These are phyloP conservation scores for Euura saliciscinereae DNA, from an alignment of 1,140 invertebrate genomes.

Conservation along the genomic window DNA sequence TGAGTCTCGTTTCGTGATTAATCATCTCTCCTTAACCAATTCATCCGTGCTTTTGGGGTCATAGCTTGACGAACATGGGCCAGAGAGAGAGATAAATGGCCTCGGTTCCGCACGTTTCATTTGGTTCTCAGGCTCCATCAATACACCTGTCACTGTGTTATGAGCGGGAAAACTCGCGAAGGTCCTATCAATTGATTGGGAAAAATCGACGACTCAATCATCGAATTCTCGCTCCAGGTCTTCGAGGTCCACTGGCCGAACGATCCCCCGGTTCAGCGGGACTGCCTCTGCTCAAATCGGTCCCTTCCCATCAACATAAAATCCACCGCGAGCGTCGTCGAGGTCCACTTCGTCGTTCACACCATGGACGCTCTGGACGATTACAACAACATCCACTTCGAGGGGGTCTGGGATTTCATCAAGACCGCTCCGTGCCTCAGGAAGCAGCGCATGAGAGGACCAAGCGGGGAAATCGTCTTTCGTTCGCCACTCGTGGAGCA, in stretches of 20 bases:
- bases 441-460: slow-evolving; percentile 71
- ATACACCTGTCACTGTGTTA: too few relatives aligned
- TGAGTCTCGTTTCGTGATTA: too few relatives aligned
- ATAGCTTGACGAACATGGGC: too few relatives aligned
- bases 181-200: not conserved
- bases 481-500: slow-evolving; percentile 62
- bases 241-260: slow-evolving; percentile 78
- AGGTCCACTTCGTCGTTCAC: slow-evolving; percentile 80
- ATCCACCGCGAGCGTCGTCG: slow-evolving; percentile 76
- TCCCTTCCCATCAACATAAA: slow-evolving; percentile 75
- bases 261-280: slow-evolving; percentile 66
- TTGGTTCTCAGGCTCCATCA: not conserved
- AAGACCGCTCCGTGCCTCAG: slow-evolving; percentile 70
- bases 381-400: slow-evolving; percentile 82
- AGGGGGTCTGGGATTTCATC: slow-evolving; percentile 83
- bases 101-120: slow-evolving; percentile 15
- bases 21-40: too few relatives aligned
- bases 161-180: not conserved
- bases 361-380: slow-evolving; percentile 86
- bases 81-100: not conserved
- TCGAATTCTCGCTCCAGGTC: slow-evolving; percentile 48
- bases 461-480: slow-evolving; percentile 78
- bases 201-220: not conserved
- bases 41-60: too few relatives aligned
- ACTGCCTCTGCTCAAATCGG: slow-evolving; percentile 74